Percentiles rank a stretch among this genome's conserved stretches.
phyloP scores from a whole-genome alignment of 2,113 vertebrate genomes.

The Megaceryle maxima region DNA sequence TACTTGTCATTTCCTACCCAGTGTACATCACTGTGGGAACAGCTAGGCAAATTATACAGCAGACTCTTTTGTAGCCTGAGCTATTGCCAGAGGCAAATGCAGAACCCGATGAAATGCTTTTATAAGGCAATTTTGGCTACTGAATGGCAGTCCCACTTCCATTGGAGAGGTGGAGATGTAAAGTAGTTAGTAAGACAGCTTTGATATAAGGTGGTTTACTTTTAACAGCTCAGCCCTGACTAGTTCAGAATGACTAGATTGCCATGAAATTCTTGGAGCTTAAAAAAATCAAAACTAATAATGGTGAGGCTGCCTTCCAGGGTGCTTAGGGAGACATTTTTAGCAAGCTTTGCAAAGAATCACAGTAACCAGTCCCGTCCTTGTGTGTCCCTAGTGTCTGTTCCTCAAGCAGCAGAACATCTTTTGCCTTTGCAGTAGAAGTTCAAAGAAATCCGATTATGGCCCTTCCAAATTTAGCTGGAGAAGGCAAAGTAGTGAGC shows the following conservation, averaged over 20 bases:
- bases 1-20: neutral
- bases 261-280: neutral
- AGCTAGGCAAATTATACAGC: neutral
- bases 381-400: neutral
- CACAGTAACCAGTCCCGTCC: neutral
- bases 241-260: neutral
- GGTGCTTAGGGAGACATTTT: neutral
- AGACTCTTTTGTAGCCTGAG: neutral
- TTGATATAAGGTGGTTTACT: constrained; percentile 14
- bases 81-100: neutral
- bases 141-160: neutral
- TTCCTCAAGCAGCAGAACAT: neutral
- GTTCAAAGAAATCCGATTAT: neutral
- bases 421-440: neutral
- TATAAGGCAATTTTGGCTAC: neutral
- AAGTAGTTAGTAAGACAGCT: neutral
- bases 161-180: neutral
- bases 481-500: neutral
- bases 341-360: neutral
- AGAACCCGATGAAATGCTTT: constrained; percentile 4
- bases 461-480: neutral
- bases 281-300: neutral
- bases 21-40: neutral
- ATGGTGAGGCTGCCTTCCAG: neutral
- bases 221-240: neutral